phyloP scores from a whole-genome alignment of 2,888 invertebrate species.

The Ellobium chinense region DNA sequence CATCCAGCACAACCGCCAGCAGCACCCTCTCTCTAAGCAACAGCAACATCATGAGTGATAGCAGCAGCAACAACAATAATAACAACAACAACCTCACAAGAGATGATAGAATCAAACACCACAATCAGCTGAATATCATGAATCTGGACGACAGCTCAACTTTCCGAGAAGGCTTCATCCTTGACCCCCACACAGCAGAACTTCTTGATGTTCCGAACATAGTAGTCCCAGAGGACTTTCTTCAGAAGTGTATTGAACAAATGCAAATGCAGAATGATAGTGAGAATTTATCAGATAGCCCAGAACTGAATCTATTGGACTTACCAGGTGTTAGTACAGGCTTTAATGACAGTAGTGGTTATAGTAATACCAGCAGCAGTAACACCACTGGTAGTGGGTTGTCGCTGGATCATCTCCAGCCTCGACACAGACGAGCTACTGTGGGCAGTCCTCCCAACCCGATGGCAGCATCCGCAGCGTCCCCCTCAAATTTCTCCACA shows the following conservation, averaged over 20 bases:
- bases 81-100: not conserved
- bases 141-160: slow-evolving; percentile 32
- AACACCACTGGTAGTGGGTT: not conserved
- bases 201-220: slow-evolving; percentile 25
- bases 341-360: slow-evolving; percentile 8
- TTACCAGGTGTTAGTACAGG: not conserved
- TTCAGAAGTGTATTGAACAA: slow-evolving; percentile 43
- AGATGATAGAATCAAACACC: slow-evolving; percentile 9
- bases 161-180: slow-evolving; percentile 23
- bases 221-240: slow-evolving; percentile 34
- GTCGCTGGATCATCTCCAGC: not conserved
- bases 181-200: slow-evolving; percentile 33
- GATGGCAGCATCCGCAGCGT: slow-evolving; percentile 5
- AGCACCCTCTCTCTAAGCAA: not conserved
- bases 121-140: slow-evolving; percentile 2
- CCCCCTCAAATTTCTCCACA: not conserved
- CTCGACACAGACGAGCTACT: not conserved
- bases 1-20: not conserved
- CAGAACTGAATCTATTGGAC: not conserved
- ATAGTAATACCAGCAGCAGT: not conserved
- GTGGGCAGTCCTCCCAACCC: not conserved
- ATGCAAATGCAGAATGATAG: slow-evolving; percentile 37
- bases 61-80: slow-evolving; percentile 7
- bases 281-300: slow-evolving; percentile 2
- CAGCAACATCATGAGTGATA: not conserved